Conservation (phyloP, 2,113 vertebrate genomes). For the Lynx canadensis region DNA sequence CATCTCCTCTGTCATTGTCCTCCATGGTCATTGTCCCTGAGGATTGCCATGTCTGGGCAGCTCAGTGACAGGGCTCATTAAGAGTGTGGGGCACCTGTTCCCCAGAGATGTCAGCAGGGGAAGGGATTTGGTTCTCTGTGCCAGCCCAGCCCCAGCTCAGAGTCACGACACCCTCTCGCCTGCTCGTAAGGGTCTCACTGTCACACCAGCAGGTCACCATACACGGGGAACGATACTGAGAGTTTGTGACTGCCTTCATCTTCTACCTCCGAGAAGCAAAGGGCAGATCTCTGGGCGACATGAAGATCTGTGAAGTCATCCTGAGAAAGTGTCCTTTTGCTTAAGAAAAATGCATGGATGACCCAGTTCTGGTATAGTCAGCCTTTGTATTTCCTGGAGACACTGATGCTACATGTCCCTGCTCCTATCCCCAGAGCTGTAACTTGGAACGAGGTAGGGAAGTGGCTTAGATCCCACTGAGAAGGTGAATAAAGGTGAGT, state of each 20-base stretch:
- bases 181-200: background rate
- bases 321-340: no score
- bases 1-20: background rate
- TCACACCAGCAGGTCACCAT: background rate
- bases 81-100: fast-evolving
- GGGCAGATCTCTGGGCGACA: no score
- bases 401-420: no score
- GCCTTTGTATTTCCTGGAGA: no score
- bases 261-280: no score
- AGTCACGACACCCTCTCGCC: background rate
- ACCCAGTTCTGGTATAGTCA: no score
- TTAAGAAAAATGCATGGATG: no score
- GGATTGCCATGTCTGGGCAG: background rate
- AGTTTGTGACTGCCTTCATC: no score
- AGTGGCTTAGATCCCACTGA: background rate
- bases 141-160: background rate
- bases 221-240: background rate
- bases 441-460: background rate
- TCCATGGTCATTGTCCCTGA: background rate
- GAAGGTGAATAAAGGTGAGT: background rate
- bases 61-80: background rate
- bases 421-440: no score
- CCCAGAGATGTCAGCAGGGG: fast-evolving
- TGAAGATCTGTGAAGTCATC: no score
- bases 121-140: background rate